Evolutionary conservation across 2,888 invertebrate genomes (phyloP), one percentile per base, ranked within the genome.

Genomic region (Blomia tropicalis): DNA sequence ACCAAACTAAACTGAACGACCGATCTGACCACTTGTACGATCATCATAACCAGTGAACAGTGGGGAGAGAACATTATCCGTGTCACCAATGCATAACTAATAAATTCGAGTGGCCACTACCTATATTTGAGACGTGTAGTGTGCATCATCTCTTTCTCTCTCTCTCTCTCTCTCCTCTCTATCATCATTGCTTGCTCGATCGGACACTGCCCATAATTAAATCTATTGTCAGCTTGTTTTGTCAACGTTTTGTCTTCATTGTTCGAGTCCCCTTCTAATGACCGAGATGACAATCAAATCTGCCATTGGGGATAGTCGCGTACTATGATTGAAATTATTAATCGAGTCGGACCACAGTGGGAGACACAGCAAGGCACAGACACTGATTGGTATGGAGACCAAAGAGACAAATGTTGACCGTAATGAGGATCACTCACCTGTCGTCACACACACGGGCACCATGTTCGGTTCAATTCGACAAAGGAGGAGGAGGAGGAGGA

Each of bases 31-130:
- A n/a, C n/a, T n/a, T n/a, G n/a, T n/a, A n/a, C n/a, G n/a, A n/a
- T n/a, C n/a, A n/a, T n/a, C n/a, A n/a, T n/a, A n/a, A n/a, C n/a
- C n/a, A n/a, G n/a, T n/a, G n/a, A n/a, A n/a, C n/a, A n/a, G n/a
- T n/a, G n/a, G n/a, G n/a, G n/a, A n/a, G n/a, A 47, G 7, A 14
- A 14, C 27, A 22, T 27, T 27, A 25, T 27, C 51, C 5, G 7
- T 47, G 51, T 27, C 51, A 47, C 51, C 51, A 47, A 47, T 47
- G 51, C 51, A 47, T 47, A 47, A 47, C 51, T 47, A 47, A 47
- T 47, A 47, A 47, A 47, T 47, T 47, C 51, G 27, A 47, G 51
- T 36, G 36, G 7, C 17, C 36, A 36, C 36, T 11, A 36, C 7
- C 17, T 7, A 7, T 17, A 17, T 47, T 19, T 19, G 51, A 25